Conservation (phyloP, 2,113 vertebrate species). For the Ranitomeya variabilis region DNA sequence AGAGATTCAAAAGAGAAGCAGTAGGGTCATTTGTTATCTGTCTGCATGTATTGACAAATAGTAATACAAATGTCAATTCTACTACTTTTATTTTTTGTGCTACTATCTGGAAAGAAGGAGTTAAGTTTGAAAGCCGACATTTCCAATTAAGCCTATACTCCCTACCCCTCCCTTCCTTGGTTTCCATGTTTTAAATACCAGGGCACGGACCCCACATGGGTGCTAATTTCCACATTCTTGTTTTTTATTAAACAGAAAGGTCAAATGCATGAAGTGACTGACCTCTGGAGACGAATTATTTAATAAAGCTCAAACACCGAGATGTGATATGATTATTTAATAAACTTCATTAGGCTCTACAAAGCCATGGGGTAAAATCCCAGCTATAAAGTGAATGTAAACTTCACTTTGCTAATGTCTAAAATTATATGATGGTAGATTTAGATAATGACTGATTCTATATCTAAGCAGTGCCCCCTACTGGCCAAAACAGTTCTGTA, state of each 20-base stretch:
- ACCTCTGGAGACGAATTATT: constrained; percentile 47
- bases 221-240: constrained; percentile 52
- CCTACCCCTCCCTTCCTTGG: not conserved
- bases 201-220: constrained; percentile 40
- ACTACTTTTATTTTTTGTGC: not conserved
- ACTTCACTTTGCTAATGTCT: not conserved
- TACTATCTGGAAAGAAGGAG: not conserved
- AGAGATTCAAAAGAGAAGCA: no score
- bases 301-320: constrained; percentile 34
- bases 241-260: constrained; percentile 56
- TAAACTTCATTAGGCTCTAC: constrained; percentile 13
- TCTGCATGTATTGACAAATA: no score
- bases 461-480: no score
- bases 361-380: not conserved
- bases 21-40: no score
- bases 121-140: constrained; percentile 24
- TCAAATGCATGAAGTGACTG: constrained; percentile 47
- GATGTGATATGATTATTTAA: constrained; percentile 43
- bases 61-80: not conserved
- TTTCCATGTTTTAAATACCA: constrained; percentile 50
- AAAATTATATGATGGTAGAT: not conserved
- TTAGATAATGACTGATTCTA: not conserved
- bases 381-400: not conserved
- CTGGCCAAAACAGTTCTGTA: no score
- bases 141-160: constrained; percentile 44